A percentile compares a stretch with the other conserved stretches of the same genome.
Conservation (phyloP, 53 echinoderm and acorn worm genomes). For the Stichopus horrens region DNA sequence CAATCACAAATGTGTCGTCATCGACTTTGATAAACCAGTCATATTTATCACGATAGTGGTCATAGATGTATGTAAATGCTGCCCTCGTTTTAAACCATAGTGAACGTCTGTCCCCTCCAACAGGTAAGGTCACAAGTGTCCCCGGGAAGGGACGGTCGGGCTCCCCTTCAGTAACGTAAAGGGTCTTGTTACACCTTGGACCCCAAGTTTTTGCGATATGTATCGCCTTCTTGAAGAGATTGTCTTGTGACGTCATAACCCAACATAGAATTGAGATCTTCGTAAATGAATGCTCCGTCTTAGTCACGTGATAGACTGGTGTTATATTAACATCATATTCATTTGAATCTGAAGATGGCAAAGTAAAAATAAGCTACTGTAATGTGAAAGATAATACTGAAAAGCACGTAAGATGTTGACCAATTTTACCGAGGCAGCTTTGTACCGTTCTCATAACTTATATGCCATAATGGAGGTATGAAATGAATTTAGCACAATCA, state of each 20-base stretch:
- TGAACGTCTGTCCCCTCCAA: constrained; percentile 51
- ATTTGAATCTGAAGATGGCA: too few relatives aligned
- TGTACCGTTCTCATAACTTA: too few relatives aligned
- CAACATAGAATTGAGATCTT: constrained; percentile 63
- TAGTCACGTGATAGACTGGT: not conserved
- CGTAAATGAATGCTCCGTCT: constrained; percentile 13
- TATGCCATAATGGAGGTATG: too few relatives aligned
- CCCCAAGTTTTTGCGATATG: constrained; percentile 70
- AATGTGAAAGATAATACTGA: too few relatives aligned
- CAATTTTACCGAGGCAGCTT: too few relatives aligned
- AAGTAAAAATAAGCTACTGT: too few relatives aligned
- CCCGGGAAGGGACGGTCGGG: constrained; percentile 20
- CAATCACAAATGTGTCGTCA: constrained; percentile 75
- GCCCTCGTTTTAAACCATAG: constrained; percentile 69
- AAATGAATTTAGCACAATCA: too few relatives aligned
- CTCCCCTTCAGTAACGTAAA: constrained; percentile 61
- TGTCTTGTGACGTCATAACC: constrained; percentile 67
- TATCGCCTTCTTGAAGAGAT: constrained; percentile 42
- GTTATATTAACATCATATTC: too few relatives aligned
- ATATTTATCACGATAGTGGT: constrained; percentile 48
- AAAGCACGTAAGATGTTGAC: too few relatives aligned
- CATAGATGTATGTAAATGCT: constrained; percentile 60
- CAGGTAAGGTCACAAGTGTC: constrained; percentile 49
- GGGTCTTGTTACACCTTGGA: constrained; percentile 60
- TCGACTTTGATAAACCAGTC: constrained; percentile 85